Percentiles rank a stretch among this genome's conserved stretches.
These are phyloP conservation scores for Drosophila punjabiensis DNA, from an alignment of 1,140 invertebrate species.

Conservation along the genomic window DNA sequence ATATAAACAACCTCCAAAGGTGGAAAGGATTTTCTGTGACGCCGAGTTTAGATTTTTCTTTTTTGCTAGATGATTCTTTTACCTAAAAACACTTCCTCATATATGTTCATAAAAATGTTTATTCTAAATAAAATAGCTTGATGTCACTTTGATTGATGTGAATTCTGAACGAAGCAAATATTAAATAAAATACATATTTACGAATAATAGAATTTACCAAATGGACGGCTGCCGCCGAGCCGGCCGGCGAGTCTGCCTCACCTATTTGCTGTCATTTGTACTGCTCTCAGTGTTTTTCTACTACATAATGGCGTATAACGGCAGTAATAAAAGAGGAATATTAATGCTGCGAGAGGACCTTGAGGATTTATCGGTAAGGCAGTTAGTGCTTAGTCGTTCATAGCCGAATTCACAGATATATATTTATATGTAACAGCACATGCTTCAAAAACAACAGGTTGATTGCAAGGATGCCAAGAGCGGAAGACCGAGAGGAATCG, in stretches of 20 bases:
- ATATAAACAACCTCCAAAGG: no score
- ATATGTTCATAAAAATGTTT: no score
- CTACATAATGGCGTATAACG: slow-evolving; percentile 40
- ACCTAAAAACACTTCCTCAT: no score
- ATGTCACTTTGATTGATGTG: not conserved
- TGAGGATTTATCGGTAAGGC: slow-evolving; percentile 50
- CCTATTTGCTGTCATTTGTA: slow-evolving; percentile 47
- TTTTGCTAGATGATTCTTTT: no score
- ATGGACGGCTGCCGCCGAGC: slow-evolving; percentile 26
- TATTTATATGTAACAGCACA: not conserved
- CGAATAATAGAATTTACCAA: not conserved
- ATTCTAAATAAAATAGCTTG: not conserved
- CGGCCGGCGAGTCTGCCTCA: slow-evolving; percentile 31
- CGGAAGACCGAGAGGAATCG: not conserved
- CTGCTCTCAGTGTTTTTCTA: slow-evolving; percentile 54
- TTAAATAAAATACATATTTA: not conserved
- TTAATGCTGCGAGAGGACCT: slow-evolving; percentile 39
- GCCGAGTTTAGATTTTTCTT: no score
- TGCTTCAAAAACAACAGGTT: slow-evolving; percentile 14
- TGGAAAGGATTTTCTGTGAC: no score
- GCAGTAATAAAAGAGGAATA: slow-evolving; percentile 18
- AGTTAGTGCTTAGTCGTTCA: no score
- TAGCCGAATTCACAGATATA: no score
- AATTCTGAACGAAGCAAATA: not conserved
- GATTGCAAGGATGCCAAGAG: not conserved